Conservation (phyloP, 2,797 vertebrate genomes). For the Glossophaga mutica region DNA sequence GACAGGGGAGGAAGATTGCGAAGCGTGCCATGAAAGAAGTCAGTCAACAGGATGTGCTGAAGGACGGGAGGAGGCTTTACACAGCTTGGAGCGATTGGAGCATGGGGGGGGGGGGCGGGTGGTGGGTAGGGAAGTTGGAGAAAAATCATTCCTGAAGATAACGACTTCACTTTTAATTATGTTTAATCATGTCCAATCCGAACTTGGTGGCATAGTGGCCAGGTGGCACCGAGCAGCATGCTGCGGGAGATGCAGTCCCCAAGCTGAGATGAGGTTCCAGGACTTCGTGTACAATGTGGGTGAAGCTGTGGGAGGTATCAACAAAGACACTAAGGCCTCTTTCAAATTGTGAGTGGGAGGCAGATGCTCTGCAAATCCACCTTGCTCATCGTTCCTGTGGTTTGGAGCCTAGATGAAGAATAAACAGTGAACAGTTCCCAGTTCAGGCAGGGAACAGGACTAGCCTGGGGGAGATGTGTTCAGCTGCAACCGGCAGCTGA, state of each 20-base stretch:
- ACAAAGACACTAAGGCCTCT: not conserved
- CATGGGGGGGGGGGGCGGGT: not conserved
- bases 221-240: not conserved
- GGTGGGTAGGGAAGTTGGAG: not conserved
- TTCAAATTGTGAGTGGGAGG: not conserved
- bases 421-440: not conserved
- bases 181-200: not conserved
- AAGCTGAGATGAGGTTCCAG: not conserved
- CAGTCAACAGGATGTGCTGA: not conserved
- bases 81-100: not conserved
- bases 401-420: not conserved
- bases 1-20: rapidly evolving
- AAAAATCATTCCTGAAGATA: not conserved
- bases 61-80: not conserved
- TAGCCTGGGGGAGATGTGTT: not conserved
- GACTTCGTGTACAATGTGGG: not conserved
- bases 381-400: not conserved
- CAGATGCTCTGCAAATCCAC: not conserved
- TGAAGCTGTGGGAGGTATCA: not conserved
- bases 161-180: not conserved
- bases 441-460: not conserved
- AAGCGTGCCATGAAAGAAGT: not conserved
- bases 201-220: not conserved
- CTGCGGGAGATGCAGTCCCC: not conserved
- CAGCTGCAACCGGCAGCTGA: not conserved